These are phyloP conservation scores for Nyctibius bracteatus DNA, from an alignment of 2,113 vertebrate genomes.

Conservation along the genomic window DNA sequence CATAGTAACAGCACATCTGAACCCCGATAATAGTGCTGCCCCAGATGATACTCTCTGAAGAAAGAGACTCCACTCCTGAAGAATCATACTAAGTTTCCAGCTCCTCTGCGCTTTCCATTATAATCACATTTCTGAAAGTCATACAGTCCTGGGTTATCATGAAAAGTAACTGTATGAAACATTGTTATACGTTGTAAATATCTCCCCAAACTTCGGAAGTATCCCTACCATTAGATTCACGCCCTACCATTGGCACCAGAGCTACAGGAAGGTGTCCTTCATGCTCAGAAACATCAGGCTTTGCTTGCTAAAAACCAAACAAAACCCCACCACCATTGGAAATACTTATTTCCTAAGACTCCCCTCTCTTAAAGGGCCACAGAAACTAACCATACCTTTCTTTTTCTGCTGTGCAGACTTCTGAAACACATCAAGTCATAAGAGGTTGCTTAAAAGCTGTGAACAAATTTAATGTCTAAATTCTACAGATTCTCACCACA, in stretches of 20 bases:
- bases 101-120: not conserved
- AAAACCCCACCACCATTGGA: not conserved
- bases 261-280: not conserved
- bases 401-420: not conserved
- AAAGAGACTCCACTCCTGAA: not conserved
- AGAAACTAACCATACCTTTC: not conserved
- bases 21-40: not conserved
- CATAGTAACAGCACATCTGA: not conserved
- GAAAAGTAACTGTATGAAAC: not conserved
- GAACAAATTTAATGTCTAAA: not conserved
- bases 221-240: not conserved
- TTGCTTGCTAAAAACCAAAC: not conserved
- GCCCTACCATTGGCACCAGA: not conserved
- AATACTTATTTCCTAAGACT: not conserved
- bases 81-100: not conserved
- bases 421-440: not conserved
- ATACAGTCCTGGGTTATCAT: not conserved
- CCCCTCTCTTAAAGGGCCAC: not conserved
- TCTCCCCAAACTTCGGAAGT: not conserved
- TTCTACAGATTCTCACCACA: not conserved
- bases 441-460: not conserved
- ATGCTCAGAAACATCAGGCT: not conserved
- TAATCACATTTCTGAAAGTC: not conserved
- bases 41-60: not conserved
- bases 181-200: not conserved